Percentiles rank a stretch among this genome's conserved stretches.
These are phyloP conservation scores for Myotis vivesi DNA, from an alignment of 2,797 vertebrate species.

Conservation along the genomic window DNA sequence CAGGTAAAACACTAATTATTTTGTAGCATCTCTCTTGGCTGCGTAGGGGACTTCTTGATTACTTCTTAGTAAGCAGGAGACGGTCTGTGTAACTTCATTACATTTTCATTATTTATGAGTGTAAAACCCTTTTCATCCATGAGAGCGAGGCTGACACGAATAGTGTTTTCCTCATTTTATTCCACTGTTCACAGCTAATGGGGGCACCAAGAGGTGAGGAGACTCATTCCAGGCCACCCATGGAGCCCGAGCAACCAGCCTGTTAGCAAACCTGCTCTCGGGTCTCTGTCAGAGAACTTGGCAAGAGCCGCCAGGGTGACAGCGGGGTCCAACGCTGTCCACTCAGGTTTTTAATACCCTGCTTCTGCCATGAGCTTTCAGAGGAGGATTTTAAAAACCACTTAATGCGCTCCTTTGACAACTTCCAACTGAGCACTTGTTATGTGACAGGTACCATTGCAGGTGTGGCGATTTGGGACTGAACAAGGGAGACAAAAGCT, in stretches of 20 bases:
- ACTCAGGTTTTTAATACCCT: not conserved
- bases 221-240: fast-evolving
- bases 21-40: slow-evolving; percentile 3
- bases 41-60: slow-evolving; percentile 11
- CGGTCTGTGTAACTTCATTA: not conserved
- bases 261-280: not conserved
- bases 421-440: not conserved
- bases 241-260: too few species aligned
- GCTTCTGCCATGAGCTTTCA: not conserved
- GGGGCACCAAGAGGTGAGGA: not conserved
- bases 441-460: not conserved
- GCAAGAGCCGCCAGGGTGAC: too few species aligned
- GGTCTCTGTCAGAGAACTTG: not conserved
- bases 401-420: not conserved
- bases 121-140: not conserved
- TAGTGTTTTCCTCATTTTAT: not conserved
- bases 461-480: not conserved
- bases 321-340: not conserved
- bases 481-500: not conserved
- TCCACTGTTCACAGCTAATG: not conserved
- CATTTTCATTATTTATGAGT: not conserved
- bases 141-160: not conserved
- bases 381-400: not conserved
- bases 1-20: slow-evolving; percentile 55
- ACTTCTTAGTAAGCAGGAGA: not conserved